Conservation (phyloP, 2,113 vertebrate genomes). For the Phrynosoma platyrhinos region DNA sequence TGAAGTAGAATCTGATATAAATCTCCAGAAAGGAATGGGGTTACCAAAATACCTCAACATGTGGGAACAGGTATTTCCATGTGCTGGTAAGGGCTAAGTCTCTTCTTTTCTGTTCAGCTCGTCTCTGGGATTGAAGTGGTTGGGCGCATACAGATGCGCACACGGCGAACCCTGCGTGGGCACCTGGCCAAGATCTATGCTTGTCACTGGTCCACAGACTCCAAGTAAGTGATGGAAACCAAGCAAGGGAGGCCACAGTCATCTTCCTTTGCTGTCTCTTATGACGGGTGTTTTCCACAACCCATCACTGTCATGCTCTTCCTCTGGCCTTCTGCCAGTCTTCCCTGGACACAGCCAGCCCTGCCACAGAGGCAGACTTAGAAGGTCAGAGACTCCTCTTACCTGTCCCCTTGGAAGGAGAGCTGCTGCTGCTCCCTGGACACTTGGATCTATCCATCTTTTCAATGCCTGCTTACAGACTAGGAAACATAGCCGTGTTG, state of each 20-base stretch:
- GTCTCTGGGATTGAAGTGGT: constrained; percentile 81
- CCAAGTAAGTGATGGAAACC: constrained; percentile 81
- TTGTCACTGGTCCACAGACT: constrained; percentile 94
- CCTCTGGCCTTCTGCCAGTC: neutral
- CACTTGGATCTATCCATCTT: neutral
- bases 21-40: neutral
- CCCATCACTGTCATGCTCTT: neutral
- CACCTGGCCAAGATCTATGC: constrained; percentile 98
- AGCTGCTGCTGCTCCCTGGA: neutral
- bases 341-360: neutral
- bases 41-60: neutral
- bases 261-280: neutral
- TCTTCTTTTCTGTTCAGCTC: constrained; percentile 70
- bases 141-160: constrained; percentile 91
- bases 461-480: neutral
- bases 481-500: too few relatives aligned
- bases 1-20: neutral
- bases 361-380: neutral
- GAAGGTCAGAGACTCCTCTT: neutral
- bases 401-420: neutral
- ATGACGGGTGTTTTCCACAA: neutral
- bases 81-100: neutral
- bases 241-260: neutral
- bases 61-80: neutral
- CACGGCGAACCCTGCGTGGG: constrained; percentile 91